A percentile compares a stretch with the other conserved stretches of the same genome.
phyloP scores from a whole-genome alignment of 1,140 invertebrate species.

The Halictus rubicundus region DNA sequence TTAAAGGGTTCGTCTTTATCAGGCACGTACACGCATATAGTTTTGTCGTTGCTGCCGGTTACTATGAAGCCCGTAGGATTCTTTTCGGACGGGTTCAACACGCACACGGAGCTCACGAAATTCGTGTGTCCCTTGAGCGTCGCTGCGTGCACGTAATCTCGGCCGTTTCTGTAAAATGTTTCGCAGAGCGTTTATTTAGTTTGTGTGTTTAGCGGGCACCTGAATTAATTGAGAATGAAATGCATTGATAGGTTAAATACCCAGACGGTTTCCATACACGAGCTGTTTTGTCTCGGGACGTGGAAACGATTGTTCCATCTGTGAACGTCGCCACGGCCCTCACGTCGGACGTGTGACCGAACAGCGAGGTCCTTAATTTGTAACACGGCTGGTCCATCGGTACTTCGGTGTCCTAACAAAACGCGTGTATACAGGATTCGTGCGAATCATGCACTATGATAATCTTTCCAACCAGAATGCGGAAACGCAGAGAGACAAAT shows the following conservation, averaged over 20 bases:
- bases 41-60: slow-evolving; percentile 94
- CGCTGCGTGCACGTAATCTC: slow-evolving; percentile 83
- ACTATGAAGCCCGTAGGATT: slow-evolving; percentile 90
- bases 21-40: slow-evolving; percentile 88
- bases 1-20: slow-evolving; percentile 83
- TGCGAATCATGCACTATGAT: slow-evolving; percentile 3
- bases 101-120: slow-evolving; percentile 91
- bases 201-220: not conserved
- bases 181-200: not conserved
- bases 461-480: slow-evolving; percentile 16
- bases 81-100: slow-evolving; percentile 85
- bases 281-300: slow-evolving; percentile 92
- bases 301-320: slow-evolving; percentile 89
- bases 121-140: slow-evolving; percentile 91
- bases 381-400: slow-evolving; percentile 75
- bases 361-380: slow-evolving; percentile 88
- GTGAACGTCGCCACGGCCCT: slow-evolving; percentile 85
- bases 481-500: slow-evolving; percentile 25
- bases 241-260: slow-evolving; percentile 76
- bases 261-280: slow-evolving; percentile 91
- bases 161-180: slow-evolving; percentile 78
- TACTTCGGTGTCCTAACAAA: slow-evolving; percentile 19
- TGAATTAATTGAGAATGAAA: not conserved
- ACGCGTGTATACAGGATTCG: slow-evolving; percentile 7
- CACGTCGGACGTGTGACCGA: slow-evolving; percentile 92